A percentile compares a stretch with the other conserved stretches of the same genome.
Evolutionary conservation across 1,140 invertebrate species (phyloP).

Genomic region (Melipona quadrifasciata): DNA sequence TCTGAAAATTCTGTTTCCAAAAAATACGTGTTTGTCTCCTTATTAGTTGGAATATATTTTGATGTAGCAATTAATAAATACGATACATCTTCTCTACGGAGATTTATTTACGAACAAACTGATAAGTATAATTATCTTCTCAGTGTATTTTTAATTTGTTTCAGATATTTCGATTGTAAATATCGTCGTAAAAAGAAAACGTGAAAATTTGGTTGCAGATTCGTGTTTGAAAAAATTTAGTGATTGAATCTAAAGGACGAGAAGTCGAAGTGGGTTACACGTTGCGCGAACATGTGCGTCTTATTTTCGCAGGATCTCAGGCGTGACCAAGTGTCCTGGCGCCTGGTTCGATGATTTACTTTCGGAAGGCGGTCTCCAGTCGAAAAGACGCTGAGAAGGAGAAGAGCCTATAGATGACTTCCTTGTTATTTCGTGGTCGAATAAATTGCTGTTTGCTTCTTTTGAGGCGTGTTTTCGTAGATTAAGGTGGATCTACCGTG

Average conservation of each 20-base stretch:
- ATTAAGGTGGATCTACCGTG: slow-evolving; percentile 59
- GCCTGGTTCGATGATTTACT: slow-evolving; percentile 73
- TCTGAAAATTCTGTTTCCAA: too few species aligned
- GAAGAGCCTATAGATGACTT: slow-evolving; percentile 54
- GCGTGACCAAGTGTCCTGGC: slow-evolving; percentile 71
- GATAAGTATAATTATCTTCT: not conserved
- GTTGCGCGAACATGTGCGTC: slow-evolving; percentile 70
- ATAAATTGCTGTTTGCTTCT: slow-evolving; percentile 76
- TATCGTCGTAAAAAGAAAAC: not conserved
- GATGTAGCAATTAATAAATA: not conserved
- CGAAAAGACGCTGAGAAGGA: slow-evolving; percentile 37
- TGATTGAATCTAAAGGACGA: not conserved
- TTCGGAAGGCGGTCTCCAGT: slow-evolving; percentile 56
- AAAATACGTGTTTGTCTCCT: too few species aligned
- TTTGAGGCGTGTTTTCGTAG: slow-evolving; percentile 68
- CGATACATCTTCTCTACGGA: not conserved
- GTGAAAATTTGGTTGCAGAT: not conserved
- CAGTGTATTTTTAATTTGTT: not conserved
- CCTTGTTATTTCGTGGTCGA: slow-evolving; percentile 72
- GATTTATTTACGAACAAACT: not conserved
- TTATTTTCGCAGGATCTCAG: slow-evolving; percentile 75
- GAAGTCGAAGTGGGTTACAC: not conserved
- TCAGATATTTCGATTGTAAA: not conserved
- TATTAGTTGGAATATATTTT: not conserved
- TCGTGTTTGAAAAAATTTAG: not conserved